Evolutionary conservation across 1,140 invertebrate genomes (phyloP), one percentile per base, ranked within the genome.

Genomic region (Nasonia vitripennis): DNA sequence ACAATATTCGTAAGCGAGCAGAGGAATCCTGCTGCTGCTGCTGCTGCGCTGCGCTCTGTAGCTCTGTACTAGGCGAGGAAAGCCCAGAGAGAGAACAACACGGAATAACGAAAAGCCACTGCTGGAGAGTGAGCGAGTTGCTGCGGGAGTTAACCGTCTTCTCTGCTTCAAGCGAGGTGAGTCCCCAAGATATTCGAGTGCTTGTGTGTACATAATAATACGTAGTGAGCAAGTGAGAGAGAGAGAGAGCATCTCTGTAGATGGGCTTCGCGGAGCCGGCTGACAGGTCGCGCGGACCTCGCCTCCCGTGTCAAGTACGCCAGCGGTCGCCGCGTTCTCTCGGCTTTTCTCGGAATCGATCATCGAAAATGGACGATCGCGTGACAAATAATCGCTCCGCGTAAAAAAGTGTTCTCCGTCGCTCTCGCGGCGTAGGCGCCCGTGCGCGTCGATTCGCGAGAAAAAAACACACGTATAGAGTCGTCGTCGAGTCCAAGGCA

Each of bases 401-500:
- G 17, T 7, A 17, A 55, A 62, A 20, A 62, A 62, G 17, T 62
- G 12, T 12, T 27, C n/a, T 20, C 79, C 34, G 68, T 73, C 37
- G 17, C 80, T 34, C 70, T 51, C 80, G 51, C 77, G 2, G n/a
- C 14, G 27, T n/a, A 14, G 14, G 14, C 67, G 27, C 48, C 45
- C 20, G 27, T 70, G 67, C 27, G 20, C 20, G 81, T 45, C 74
- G 55, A 17, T 45, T 62, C 31, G 68, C 68, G 23, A 20, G n/a
- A 27, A 45, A 45, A 62, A 37, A 62, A 77, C 20, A 67, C 17
- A 27, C 48, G 45, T 11, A 37, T 37, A 74, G 45, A 37, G 45
- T 62, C 20, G 6, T n/a, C 55, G 78, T n/a, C 48, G 70, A 82
- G 71, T 55, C 81, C 71, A 81, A 81, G 37, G 27, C 77, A 34